Percentiles rank a stretch among this genome's conserved stretches.
Evolutionary conservation across 1,140 invertebrate species (phyloP).

Genomic region (Panonychus citri): DNA sequence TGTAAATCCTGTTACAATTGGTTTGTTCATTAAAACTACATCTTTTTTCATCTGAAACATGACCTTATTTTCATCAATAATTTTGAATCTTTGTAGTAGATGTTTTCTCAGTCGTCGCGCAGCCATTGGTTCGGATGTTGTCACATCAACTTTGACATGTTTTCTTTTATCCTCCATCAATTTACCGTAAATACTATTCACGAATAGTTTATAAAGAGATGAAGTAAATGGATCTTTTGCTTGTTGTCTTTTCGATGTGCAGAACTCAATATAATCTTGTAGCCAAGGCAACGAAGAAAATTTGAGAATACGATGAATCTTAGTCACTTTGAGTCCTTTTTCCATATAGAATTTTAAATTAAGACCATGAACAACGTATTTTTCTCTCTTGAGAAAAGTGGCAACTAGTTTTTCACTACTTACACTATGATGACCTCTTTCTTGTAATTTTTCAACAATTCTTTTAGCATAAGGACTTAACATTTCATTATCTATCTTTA

Average conservation of each 20-base stretch:
- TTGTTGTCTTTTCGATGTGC: slow-evolving; percentile 18
- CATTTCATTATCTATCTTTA: too few relatives aligned
- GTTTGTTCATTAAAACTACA: too few relatives aligned
- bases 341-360: slow-evolving; percentile 26
- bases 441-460: too few relatives aligned
- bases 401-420: not conserved
- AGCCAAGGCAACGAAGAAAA: slow-evolving; percentile 28
- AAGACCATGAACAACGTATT: slow-evolving; percentile 28
- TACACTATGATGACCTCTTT: slow-evolving; percentile 11
- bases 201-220: too few relatives aligned
- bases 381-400: slow-evolving; percentile 12
- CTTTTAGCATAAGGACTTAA: too few relatives aligned
- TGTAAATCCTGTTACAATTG: too few relatives aligned
- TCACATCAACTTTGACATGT: slow-evolving; percentile 9
- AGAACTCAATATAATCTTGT: slow-evolving; percentile 25
- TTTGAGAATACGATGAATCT: slow-evolving; percentile 26
- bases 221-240: too few relatives aligned
- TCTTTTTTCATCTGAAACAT: too few relatives aligned
- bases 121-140: not conserved
- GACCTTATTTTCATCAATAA: too few relatives aligned
- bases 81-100: slow-evolving; percentile 11
- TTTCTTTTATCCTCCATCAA: slow-evolving; percentile 28
- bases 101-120: not conserved
- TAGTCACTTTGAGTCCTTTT: slow-evolving; percentile 24
- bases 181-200: too few relatives aligned